Conservation (phyloP, 2,888 invertebrate species). For the Drosophila emarginata region DNA sequence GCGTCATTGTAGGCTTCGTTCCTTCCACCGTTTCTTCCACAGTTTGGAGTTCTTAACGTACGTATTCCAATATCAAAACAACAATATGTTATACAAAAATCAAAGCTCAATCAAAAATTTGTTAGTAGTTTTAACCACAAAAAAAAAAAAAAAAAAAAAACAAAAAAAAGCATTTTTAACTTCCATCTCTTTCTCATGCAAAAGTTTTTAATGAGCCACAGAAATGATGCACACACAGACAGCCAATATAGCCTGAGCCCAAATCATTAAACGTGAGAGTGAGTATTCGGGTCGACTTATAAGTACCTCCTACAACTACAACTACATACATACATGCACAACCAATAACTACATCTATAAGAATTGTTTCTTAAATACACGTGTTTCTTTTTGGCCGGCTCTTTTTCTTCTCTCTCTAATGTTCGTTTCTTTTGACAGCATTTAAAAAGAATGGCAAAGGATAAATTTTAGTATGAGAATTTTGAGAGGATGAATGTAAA, state of each 20-base stretch:
- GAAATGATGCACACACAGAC: conserved; percentile 26
- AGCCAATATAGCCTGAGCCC: conserved; percentile 16
- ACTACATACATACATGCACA: conserved; percentile 16
- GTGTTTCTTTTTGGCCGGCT: conserved; percentile 6
- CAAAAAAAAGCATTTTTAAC: conserved; percentile 39
- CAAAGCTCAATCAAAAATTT: conserved; percentile 7
- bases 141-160: not conserved
- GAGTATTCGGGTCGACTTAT: conserved; percentile 46
- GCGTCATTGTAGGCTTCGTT: conserved; percentile 27
- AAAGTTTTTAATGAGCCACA: conserved; percentile 30
- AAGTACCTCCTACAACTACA: not conserved
- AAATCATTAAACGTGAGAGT: conserved; percentile 22
- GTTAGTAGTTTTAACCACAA: not conserved
- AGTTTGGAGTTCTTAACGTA: conserved; percentile 6
- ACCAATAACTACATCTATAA: not conserved
- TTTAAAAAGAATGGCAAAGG: conserved; percentile 31
- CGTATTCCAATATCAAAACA: conserved; percentile 17
- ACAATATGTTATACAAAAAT: not conserved
- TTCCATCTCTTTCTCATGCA: conserved; percentile 52
- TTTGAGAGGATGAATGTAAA: conserved; percentile 37
- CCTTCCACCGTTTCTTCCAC: conserved; percentile 15
- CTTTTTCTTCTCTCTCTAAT: conserved; percentile 35
- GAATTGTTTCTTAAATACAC: not conserved
- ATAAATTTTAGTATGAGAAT: conserved; percentile 48
- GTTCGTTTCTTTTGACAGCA: conserved; percentile 68